Percentiles rank a stretch among this genome's conserved stretches.
Conservation (phyloP, 2,113 vertebrate species). For the Hyaena hyaena region DNA sequence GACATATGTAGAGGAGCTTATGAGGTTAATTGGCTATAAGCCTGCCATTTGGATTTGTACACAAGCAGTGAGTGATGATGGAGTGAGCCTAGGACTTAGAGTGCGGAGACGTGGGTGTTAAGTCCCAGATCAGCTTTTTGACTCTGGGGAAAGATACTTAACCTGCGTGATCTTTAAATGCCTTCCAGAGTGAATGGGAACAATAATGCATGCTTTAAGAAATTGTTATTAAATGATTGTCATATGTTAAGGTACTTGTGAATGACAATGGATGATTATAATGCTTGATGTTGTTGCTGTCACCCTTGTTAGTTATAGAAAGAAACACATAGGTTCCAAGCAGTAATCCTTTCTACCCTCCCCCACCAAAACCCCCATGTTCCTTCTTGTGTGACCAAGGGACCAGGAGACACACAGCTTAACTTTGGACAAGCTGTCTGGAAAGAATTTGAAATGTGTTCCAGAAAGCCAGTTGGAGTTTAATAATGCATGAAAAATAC, state of each 20-base stretch:
- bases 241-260: not conserved
- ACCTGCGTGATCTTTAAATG: not conserved
- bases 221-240: not conserved
- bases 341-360: not conserved
- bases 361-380: not conserved
- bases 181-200: not conserved
- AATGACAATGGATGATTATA: not conserved
- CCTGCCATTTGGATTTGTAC: conserved; percentile 11
- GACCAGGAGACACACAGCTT: conserved; percentile 44
- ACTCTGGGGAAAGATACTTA: conserved; percentile 16
- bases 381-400: conserved; percentile 19
- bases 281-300: not conserved
- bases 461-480: conserved; percentile 77
- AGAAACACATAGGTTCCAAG: not conserved
- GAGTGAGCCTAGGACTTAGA: not conserved
- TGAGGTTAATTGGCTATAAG: conserved; percentile 35
- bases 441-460: conserved; percentile 72
- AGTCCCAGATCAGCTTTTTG: not conserved
- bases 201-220: not conserved
- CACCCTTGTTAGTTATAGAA: not conserved
- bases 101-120: not conserved
- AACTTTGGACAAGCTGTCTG: conserved; percentile 56
- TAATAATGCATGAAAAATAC: conserved; percentile 82
- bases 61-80: not conserved
- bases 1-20: conserved; percentile 6